Evolutionary conservation across 2,797 vertebrate genomes (phyloP).

Genomic region (Tapirus indicus): DNA sequence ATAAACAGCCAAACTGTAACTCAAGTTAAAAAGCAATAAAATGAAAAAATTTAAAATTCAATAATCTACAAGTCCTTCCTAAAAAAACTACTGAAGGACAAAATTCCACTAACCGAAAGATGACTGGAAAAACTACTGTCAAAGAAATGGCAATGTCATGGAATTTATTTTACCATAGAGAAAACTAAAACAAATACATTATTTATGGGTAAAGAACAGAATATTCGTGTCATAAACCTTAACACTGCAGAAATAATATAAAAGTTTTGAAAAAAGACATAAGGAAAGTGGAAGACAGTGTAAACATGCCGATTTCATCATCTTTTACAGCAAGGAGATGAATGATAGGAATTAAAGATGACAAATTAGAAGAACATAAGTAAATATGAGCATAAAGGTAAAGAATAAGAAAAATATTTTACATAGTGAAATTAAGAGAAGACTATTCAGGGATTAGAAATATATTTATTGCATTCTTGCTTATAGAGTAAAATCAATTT

Average conservation of each 20-base stretch:
- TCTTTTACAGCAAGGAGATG: neutral
- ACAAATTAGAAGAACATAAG: neutral
- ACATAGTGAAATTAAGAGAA: neutral
- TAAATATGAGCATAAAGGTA: neutral
- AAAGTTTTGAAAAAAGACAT: neutral
- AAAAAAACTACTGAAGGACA: neutral
- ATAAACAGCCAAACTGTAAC: neutral
- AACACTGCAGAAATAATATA: neutral
- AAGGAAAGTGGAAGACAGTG: neutral
- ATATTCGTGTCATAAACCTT: neutral
- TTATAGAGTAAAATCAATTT: neutral
- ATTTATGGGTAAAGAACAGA: neutral
- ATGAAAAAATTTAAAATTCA: neutral
- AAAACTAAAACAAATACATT: neutral
- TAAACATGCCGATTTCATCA: neutral
- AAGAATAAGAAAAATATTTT: neutral
- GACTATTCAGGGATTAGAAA: neutral
- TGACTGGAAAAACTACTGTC: neutral
- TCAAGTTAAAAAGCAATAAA: neutral
- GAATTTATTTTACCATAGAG: neutral
- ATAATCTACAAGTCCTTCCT: neutral
- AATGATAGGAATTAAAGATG: neutral
- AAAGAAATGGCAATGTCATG: neutral
- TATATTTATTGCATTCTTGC: neutral
- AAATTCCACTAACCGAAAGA: neutral